These are phyloP conservation scores for Rhyacophila brunnea DNA, from an alignment of 1,140 invertebrate species.

Conservation along the genomic window DNA sequence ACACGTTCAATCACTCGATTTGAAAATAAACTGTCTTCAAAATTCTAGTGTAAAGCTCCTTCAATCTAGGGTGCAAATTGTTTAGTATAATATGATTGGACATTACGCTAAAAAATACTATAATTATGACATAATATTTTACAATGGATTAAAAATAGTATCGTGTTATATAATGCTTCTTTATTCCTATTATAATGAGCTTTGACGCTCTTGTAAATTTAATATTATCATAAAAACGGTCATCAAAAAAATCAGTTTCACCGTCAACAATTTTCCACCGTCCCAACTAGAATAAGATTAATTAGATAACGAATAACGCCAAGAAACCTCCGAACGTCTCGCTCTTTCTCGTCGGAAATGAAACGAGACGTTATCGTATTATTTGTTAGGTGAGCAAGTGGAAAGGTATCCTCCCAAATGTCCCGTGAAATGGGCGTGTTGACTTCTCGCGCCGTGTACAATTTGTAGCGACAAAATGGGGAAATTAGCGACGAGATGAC, in stretches of 20 bases:
- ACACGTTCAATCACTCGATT: too few relatives aligned
- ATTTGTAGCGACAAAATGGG: conserved; percentile 26
- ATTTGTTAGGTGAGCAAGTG: not conserved
- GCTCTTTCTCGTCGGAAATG: not conserved
- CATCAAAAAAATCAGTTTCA: conserved; percentile 18
- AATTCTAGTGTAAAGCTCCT: too few relatives aligned
- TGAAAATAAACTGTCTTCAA: too few relatives aligned
- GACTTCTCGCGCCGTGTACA: conserved; percentile 9
- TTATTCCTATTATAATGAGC: conserved; percentile 1
- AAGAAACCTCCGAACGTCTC: conserved; percentile 13
- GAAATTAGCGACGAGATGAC: conserved; percentile 31
- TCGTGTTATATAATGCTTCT: not conserved
- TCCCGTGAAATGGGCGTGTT: conserved; percentile 30
- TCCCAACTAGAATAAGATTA: conserved; percentile 23
- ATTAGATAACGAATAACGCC: conserved; percentile 31
- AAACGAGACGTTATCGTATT: not conserved
- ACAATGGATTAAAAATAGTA: too few relatives aligned
- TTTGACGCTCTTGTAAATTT: too few relatives aligned
- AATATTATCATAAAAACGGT: conserved; percentile 16
- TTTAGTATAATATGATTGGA: too few relatives aligned
- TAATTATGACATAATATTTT: too few relatives aligned
- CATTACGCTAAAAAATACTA: too few relatives aligned
- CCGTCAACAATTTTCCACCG: conserved; percentile 15
- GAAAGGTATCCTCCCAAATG: conserved; percentile 16
- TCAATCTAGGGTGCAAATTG: too few relatives aligned